These are phyloP conservation scores for Proteles cristata DNA, from an alignment of 2,113 vertebrate species.

Conservation along the genomic window DNA sequence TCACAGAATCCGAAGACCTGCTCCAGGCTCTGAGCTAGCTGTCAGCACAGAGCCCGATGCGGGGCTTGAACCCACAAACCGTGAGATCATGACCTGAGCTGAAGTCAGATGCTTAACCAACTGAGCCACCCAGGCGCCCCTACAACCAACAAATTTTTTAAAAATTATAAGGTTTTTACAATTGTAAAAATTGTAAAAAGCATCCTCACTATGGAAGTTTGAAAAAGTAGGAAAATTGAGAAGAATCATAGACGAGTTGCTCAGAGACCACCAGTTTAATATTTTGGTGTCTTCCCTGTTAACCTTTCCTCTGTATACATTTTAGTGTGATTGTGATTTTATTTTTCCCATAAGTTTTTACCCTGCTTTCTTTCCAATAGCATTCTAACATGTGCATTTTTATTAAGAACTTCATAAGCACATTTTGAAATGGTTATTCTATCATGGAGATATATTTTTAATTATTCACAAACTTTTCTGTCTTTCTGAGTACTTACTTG, in stretches of 20 bases:
- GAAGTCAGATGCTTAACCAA: too few relatives aligned
- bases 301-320: background rate
- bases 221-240: background rate
- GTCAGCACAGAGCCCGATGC: too few relatives aligned
- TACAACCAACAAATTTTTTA: background rate
- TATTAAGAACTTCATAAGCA: background rate
- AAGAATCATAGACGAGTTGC: background rate
- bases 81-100: too few relatives aligned
- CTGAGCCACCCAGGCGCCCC: too few relatives aligned
- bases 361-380: background rate
- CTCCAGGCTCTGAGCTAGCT: too few relatives aligned
- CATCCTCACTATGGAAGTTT: background rate
- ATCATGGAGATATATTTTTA: background rate
- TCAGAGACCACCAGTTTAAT: background rate
- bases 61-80: too few relatives aligned
- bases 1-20: too few relatives aligned
- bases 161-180: background rate
- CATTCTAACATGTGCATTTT: background rate
- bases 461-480: background rate
- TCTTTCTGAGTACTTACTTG: background rate
- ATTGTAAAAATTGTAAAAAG: too few relatives aligned
- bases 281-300: background rate
- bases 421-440: constrained; percentile 16
- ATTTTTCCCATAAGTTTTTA: background rate
- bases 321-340: background rate